Conservation (phyloP, 2,888 invertebrate species). For the Xylophagus ater region DNA sequence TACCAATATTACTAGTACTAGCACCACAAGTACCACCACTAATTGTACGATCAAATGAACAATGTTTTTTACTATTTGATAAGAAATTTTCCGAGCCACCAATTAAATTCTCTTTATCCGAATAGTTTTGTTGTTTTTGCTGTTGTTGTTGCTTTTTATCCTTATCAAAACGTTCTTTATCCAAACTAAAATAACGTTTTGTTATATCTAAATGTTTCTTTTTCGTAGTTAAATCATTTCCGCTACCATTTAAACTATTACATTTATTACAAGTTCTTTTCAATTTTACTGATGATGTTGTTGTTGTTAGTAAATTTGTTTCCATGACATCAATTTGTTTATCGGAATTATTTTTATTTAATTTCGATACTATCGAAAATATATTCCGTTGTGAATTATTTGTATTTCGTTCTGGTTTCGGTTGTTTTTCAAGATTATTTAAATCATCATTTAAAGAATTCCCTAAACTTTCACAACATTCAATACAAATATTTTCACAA, state of each 20-base stretch:
- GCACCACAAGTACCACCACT: neutral
- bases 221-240: constrained; percentile 18
- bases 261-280: no score
- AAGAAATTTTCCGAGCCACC: constrained; percentile 17
- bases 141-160: constrained; percentile 9
- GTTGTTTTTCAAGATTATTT: neutral
- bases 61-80: constrained; percentile 19
- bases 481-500: constrained; percentile 26
- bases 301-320: constrained; percentile 19
- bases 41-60: constrained; percentile 21
- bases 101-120: constrained; percentile 9
- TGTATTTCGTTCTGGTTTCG: constrained; percentile 12
- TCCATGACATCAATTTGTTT: constrained; percentile 21
- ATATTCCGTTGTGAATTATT: constrained; percentile 8
- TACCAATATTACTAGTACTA: no score
- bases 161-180: constrained; percentile 21
- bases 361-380: constrained; percentile 17
- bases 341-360: constrained; percentile 20
- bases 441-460: constrained; percentile 20
- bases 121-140: neutral
- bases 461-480: constrained; percentile 25
- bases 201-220: constrained; percentile 20
- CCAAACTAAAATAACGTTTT: constrained; percentile 22
- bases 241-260: constrained; percentile 20
- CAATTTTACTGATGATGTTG: no score